Conservation (phyloP, 2,888 invertebrate genomes). For the Tridacna gigas region DNA sequence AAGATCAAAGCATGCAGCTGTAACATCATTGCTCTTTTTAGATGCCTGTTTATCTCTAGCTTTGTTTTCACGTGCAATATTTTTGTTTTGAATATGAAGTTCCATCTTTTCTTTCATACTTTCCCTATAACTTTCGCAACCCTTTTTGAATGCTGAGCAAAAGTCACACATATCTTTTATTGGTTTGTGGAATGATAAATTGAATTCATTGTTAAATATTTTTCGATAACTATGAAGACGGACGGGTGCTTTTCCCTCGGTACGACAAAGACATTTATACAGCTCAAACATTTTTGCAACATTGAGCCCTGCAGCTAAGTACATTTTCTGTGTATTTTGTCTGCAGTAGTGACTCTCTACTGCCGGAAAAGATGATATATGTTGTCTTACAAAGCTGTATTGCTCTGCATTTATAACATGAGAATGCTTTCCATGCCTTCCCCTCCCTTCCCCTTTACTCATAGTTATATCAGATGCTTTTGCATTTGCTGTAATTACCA, state of each 20-base stretch:
- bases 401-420: background rate
- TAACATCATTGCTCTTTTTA: constrained; percentile 4
- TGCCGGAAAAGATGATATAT: background rate
- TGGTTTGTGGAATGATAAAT: background rate
- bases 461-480: background rate
- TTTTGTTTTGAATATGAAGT: constrained; percentile 36
- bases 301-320: background rate
- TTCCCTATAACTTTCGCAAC: background rate
- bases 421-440: background rate
- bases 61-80: constrained; percentile 38
- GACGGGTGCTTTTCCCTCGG: background rate
- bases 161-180: constrained; percentile 1
- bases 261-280: background rate
- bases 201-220: background rate
- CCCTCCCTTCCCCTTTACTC: background rate
- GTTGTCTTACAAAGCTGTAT: background rate
- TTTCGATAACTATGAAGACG: background rate
- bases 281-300: background rate
- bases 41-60: constrained; percentile 33
- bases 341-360: background rate
- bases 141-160: constrained; percentile 10
- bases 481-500: background rate
- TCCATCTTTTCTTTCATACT: constrained; percentile 21
- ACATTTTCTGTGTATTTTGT: background rate
- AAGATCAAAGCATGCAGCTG: constrained; percentile 48